phyloP scores from a whole-genome alignment of 2,113 vertebrate species.

The Rallus limicola region DNA sequence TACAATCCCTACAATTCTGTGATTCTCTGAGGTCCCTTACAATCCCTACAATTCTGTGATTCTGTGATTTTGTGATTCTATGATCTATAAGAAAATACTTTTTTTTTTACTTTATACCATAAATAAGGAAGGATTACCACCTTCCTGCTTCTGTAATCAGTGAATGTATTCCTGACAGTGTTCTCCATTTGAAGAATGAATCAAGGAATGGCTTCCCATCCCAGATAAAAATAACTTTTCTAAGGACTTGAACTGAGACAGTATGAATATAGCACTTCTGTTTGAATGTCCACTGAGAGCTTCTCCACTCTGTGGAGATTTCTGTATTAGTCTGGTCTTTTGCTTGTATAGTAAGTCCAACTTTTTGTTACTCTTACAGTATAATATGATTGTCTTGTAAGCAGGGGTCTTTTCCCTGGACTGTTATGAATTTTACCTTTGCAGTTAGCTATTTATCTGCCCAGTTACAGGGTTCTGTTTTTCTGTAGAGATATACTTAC shows the following conservation, averaged over 20 bases:
- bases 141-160: not conserved
- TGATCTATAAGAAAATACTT: not conserved
- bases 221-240: not conserved
- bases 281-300: not conserved
- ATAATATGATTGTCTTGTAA: not conserved
- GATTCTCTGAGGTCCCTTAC: too few relatives aligned
- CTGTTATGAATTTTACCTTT: not conserved
- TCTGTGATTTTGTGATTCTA: too few relatives aligned
- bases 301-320: not conserved
- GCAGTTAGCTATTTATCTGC: not conserved
- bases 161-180: not conserved
- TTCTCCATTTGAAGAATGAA: not conserved
- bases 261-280: accelerated
- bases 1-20: too few relatives aligned
- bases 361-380: not conserved
- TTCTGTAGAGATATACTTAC: not conserved
- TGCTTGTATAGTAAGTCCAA: not conserved
- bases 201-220: not conserved
- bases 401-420: not conserved
- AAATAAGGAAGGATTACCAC: not conserved
- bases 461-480: not conserved
- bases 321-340: not conserved
- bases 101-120: not conserved
- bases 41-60: too few relatives aligned
- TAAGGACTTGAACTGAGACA: not conserved